Percentiles rank a stretch among this genome's conserved stretches.
Conservation (phyloP, 2,113 vertebrate genomes). For the Istiophorus platypterus region DNA sequence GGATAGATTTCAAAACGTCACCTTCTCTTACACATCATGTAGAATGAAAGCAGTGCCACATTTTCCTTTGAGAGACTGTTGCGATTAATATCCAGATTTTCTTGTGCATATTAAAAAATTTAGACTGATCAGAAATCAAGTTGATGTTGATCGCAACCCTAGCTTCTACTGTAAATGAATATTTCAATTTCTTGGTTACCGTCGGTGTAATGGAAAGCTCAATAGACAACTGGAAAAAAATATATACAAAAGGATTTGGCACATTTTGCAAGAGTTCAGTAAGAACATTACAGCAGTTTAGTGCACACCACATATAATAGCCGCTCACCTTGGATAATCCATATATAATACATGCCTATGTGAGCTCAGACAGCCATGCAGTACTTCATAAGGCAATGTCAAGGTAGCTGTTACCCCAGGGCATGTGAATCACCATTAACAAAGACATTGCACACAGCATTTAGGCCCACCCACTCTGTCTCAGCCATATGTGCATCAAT, state of each 20-base stretch:
- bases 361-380: conserved; percentile 45
- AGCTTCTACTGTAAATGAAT: background rate
- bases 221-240: background rate
- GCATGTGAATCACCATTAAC: conserved; percentile 53
- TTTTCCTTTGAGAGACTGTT: background rate
- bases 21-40: background rate
- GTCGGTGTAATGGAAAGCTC: background rate
- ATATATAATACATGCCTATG: conserved; percentile 50
- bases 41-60: background rate
- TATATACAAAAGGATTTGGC: background rate
- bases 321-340: conserved; percentile 45
- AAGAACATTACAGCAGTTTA: background rate
- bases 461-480: conserved; percentile 44
- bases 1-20: conserved; percentile 13
- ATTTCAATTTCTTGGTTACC: background rate
- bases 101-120: background rate
- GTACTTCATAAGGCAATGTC: conserved; percentile 33
- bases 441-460: conserved; percentile 21
- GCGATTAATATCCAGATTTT: background rate
- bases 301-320: background rate
- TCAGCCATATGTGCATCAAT: conserved; percentile 37
- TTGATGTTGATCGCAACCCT: conserved; percentile 9
- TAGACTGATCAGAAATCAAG: background rate
- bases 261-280: background rate
- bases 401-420: conserved; percentile 39